Base-by-base conservation (phyloP, 2,113 vertebrate species). In the Pteruthius melanotis region DNA sequence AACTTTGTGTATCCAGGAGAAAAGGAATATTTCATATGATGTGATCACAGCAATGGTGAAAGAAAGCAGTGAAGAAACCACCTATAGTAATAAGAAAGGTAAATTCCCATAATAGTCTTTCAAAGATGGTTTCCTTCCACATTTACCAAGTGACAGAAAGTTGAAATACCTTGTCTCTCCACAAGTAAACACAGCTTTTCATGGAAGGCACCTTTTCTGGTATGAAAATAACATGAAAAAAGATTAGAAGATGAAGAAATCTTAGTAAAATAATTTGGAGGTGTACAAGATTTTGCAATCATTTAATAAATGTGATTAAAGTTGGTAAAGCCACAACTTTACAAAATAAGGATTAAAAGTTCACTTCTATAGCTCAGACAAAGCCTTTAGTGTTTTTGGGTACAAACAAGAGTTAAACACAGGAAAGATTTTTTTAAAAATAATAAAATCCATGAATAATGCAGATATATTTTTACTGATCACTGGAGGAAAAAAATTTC, bases 401-500 rank as follows among this genome's bases (percentile, higher is more conserved):
- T 47, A 5, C 24, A 59, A 70, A 65, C 30, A 68, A 83, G 6
- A 30, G 10, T 65, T 71, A 52, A 80, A 84, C 3, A 72, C 3
- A 66, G 3, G 39, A 31, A 60, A 66, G 7, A 42, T 9, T 65
- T 89, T 42, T 26, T 1, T 1, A 61, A 54, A 56, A 78, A 45
- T 5, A 65, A 53, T 4, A 50, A 39, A 92, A 40, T 33, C 40
- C 11, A 47, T 87, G 17, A 93, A 85, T 92, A 82, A 80, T 91
- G 53, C 70, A 90, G 77, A 39, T 47, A 22, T 13, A 82, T 93
- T 97, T 97, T 71, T 94, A 65, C 65, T 93, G 37, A 94, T 95
- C 77, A 95, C 13, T 92, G 35, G 47, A 91, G 60, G 19, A 70
- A 94, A 97, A 79, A 90, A 75, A 93, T 94, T 95, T 91, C 92